Evolutionary conservation across 2,113 vertebrate genomes (phyloP).

Genomic region (Aspiorhynchus laticeps): DNA sequence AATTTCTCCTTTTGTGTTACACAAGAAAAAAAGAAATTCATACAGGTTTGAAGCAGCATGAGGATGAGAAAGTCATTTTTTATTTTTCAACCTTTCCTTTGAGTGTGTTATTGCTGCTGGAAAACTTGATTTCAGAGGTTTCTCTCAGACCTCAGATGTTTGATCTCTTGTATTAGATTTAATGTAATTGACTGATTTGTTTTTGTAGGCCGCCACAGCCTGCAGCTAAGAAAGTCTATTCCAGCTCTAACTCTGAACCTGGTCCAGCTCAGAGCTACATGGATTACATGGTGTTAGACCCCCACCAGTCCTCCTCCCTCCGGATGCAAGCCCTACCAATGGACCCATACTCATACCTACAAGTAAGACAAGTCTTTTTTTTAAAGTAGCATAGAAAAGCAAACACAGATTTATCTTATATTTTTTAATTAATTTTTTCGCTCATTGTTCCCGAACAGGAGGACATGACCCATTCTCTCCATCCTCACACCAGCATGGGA

Average conservation of each 20-base stretch:
- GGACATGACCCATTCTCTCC: slow-evolving; percentile 70
- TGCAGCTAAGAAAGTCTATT: slow-evolving; percentile 58
- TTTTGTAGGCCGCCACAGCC: slow-evolving; percentile 36
- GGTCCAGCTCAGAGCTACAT: slow-evolving; percentile 79
- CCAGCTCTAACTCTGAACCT: slow-evolving; percentile 63
- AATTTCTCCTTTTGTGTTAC: not conserved
- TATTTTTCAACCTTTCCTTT: not conserved
- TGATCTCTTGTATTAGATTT: slow-evolving; percentile 6
- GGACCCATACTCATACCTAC: slow-evolving; percentile 86
- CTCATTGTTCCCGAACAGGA: slow-evolving; percentile 74
- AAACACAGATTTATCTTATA: not conserved
- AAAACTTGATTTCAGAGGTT: slow-evolving; percentile 3
- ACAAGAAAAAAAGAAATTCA: not conserved
- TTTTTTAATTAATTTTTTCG: not conserved
- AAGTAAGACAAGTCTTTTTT: slow-evolving; percentile 72
- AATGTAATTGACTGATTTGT: slow-evolving; percentile 29
- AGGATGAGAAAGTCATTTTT: not conserved
- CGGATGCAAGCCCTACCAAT: slow-evolving; percentile 80
- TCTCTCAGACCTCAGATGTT: slow-evolving; percentile 1
- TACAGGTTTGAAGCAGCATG: not conserved
- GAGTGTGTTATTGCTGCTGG: not conserved
- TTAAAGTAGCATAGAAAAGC: slow-evolving; percentile 74
- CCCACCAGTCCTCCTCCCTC: slow-evolving; percentile 73
- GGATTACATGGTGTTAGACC: slow-evolving; percentile 86
- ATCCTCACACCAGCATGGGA: slow-evolving; percentile 58